Base-by-base conservation (phyloP, 92 coral and sea anemone species). In the Meandrina meandrites region DNA sequence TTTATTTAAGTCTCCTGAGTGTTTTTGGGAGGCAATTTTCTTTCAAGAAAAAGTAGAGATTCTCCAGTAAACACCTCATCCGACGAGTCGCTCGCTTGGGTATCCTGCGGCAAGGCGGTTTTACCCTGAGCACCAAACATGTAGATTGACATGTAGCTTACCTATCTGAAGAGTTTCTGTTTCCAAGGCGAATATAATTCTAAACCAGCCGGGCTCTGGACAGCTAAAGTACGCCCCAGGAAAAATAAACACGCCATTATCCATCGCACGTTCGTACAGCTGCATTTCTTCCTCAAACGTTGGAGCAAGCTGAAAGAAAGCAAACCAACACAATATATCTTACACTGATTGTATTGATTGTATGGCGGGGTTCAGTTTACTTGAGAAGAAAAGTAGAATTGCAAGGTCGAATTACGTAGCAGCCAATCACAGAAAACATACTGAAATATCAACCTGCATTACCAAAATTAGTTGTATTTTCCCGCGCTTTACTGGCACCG, bases 151-250 rank as follows among this genome's bases (percentile, higher is more conserved):
- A 34, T 17, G 9, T 24, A 11, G 32, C 96, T 92, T 75, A 97
- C 99, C 99, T 62, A 92, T 77, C 80, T 86, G 90, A n/a, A 97
- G 90, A 79, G 58, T 56, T 17, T 84, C 86, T 13, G 92, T 89
- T 54, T 95, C 86, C 81, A 90, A 72, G 27, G 98, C 93, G 81
- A 97, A 88, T 31, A 95, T 86, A 66, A 97, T 62, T 62, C 99
- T 91, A 80, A 93, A 97, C 99, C 99, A 97, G 67, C 99, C 99
- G 1, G 97, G 97, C 42, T 97, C 98, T 24, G 89, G 84, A 72
- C 88, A 89, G 37, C 66, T 68, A 89, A 97, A 97, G 22, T 93
- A 82, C 22, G 83, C 71, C 37, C 95, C 97, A 19, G 98, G 96
- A 71, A 88, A 86, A 74, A 97, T 90, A 73, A 90, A 95, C 24